phyloP scores from a whole-genome alignment of 2,888 invertebrate genomes.

The Hirudinaria manillensis region DNA sequence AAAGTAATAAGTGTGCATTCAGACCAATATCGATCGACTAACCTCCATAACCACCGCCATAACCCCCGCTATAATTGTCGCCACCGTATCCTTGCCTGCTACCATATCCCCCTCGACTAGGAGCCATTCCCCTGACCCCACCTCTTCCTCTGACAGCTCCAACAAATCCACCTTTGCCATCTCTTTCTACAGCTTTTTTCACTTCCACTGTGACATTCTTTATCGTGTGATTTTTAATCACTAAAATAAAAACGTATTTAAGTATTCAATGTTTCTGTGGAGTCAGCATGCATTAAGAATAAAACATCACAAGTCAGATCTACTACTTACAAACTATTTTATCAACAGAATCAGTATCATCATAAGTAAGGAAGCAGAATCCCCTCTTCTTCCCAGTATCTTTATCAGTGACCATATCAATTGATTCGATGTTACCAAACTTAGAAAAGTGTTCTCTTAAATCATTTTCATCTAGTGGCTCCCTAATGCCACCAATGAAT shows the following conservation, averaged over 20 bases:
- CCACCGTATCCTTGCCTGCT: conserved; percentile 26
- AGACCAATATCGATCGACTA: neutral
- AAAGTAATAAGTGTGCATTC: too few species aligned
- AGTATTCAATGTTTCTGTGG: neutral
- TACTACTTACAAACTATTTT: conserved; percentile 79
- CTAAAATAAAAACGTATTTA: conserved; percentile 55
- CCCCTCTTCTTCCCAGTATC: conserved; percentile 88
- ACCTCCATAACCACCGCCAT: conserved; percentile 25
- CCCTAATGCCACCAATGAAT: conserved; percentile 87
- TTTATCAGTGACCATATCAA: conserved; percentile 83
- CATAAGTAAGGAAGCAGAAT: conserved; percentile 92
- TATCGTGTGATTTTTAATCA: conserved; percentile 62
- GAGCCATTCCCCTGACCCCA: conserved; percentile 17
- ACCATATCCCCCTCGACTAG: conserved; percentile 13
- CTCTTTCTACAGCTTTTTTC: conserved; percentile 74
- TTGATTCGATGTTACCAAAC: conserved; percentile 74
- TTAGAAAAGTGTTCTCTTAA: conserved; percentile 57
- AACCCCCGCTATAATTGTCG: conserved; percentile 23
- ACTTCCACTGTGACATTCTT: conserved; percentile 80
- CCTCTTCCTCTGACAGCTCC: conserved; percentile 30
- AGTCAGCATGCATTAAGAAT: neutral
- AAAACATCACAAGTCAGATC: conserved; percentile 6
- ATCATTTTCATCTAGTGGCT: conserved; percentile 84
- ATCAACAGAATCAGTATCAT: conserved; percentile 93
- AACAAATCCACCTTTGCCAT: conserved; percentile 24